Evolutionary conservation across 2,797 vertebrate species (phyloP), one percentile per base, ranked within the genome.

Genomic region (Ibycter americanus): DNA sequence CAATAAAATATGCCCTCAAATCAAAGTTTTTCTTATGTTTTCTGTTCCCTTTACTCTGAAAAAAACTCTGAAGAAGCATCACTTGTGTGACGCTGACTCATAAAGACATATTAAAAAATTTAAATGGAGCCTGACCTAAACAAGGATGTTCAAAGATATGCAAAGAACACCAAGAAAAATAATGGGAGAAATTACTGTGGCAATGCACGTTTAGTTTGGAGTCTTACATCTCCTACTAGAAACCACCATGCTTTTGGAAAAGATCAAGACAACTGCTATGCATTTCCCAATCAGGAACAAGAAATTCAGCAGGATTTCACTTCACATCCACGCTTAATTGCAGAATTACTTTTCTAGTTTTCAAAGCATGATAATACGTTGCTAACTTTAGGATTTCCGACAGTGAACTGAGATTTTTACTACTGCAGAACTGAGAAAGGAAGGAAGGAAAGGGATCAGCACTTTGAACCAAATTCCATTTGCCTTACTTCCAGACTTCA

Each of bases 391-490:
- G 36, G 44, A 93, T 70, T 91, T 87, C n/a, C 73, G 52, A n/a
- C 20, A 42, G 0, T 51, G 36, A 68, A 72, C 79, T 86, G 38
- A 68, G 47, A 68, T 36, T 78, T 85, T 89, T 89, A 79, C 52
- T 66, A 72, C 40, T 58, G 54, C 14, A 87, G 25, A 82, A 73
- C 12, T 18, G 2, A 4, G 25, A 94, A 95, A 84, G 29, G 29
- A 58, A 83, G 7, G 59, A 78, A 86, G 34, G 63, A 87, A 93
- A 87, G 10, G 15, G 74, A 70, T 34, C 11, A 21, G 47, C 44
- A 82, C 31, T 96, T 91, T 81, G 62, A 82, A 66, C 55, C 36
- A 93, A 79, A 94, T 95, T 70, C 47, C 40, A 59, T 82, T 88
- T 87, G 73, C 36, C 58, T 87, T 96, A 58, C 21, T 87, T 80